Evolutionary conservation across 2,113 vertebrate genomes (phyloP).

Genomic region (Podarcis cretensis): DNA sequence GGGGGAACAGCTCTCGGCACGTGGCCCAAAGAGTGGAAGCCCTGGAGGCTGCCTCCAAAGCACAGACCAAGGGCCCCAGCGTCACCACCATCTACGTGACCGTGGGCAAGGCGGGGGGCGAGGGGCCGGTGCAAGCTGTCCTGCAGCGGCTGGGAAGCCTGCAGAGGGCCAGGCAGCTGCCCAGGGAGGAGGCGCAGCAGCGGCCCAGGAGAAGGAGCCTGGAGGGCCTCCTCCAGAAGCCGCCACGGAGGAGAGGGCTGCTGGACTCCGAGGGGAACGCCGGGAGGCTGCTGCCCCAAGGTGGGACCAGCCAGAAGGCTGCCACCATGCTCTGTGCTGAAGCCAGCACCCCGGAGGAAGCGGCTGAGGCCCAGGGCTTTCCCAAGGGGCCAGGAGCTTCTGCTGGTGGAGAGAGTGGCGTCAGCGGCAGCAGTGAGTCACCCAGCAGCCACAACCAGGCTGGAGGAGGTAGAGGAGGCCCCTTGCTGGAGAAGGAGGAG

Average conservation of each 20-base stretch:
- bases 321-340: neutral
- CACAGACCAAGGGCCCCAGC: conserved; percentile 47
- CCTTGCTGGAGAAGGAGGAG: conserved; percentile 37
- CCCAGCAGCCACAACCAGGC: neutral
- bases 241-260: conserved; percentile 76
- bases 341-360: neutral
- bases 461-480: conserved; percentile 48
- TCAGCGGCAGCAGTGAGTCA: neutral
- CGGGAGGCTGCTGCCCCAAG: conserved; percentile 67
- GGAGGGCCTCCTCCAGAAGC: conserved; percentile 82
- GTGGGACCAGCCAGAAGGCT: neutral
- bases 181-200: conserved; percentile 64
- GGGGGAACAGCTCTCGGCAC: conserved; percentile 74
- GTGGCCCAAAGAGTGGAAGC: conserved; percentile 72
- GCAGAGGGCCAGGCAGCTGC: conserved; percentile 79
- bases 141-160: conserved; percentile 87
- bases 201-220: conserved; percentile 63
- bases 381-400: conserved; percentile 38
- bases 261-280: conserved; percentile 69
- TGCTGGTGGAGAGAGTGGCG: neutral
- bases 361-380: conserved; percentile 52
- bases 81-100: conserved; percentile 90
- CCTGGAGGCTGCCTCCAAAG: conserved; percentile 57
- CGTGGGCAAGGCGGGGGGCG: conserved; percentile 69
- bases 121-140: conserved; percentile 84